These are phyloP conservation scores for Erebia epiphron DNA, from an alignment of 2,888 invertebrate genomes.

Conservation along the genomic window DNA sequence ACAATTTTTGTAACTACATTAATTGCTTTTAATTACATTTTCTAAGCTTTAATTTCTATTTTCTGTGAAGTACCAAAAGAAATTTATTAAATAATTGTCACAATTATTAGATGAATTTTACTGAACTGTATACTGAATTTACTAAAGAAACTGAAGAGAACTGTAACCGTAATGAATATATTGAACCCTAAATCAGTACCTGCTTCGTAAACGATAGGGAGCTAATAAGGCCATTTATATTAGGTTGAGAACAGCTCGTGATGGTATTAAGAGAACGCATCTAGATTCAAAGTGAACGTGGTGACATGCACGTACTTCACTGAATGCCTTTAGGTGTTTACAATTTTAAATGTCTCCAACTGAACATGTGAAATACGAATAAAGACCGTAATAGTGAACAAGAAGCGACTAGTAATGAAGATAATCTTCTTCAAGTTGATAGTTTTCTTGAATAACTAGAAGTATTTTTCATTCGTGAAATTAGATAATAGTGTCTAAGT, in stretches of 20 bases:
- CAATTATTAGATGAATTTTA: too few species aligned
- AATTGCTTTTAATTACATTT: too few species aligned
- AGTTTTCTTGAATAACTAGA: not conserved
- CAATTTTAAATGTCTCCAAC: slow-evolving; percentile 24
- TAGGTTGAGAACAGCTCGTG: slow-evolving; percentile 30
- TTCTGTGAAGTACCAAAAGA: too few species aligned
- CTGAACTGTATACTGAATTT: too few species aligned
- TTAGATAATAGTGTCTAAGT: too few species aligned
- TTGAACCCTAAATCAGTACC: slow-evolving; percentile 19
- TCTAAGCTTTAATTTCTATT: too few species aligned
- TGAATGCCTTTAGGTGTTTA: slow-evolving; percentile 24
- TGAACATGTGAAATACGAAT: slow-evolving; percentile 19
- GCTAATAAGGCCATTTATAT: slow-evolving; percentile 37
- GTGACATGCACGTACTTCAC: slow-evolving; percentile 17
- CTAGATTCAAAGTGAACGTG: slow-evolving; percentile 25
- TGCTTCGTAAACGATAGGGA: slow-evolving; percentile 30
- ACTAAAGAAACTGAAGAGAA: too few species aligned
- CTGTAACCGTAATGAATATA: not conserved
- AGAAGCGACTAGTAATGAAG: slow-evolving; percentile 9
- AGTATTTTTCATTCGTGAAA: not conserved
- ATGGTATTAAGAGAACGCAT: slow-evolving; percentile 27
- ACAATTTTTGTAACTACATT: too few species aligned
- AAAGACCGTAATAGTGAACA: slow-evolving; percentile 12
- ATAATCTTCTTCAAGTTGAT: not conserved
- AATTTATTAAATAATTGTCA: too few species aligned